phyloP scores from a whole-genome alignment of 2,797 vertebrate genomes.

The Oophaga sylvatica region DNA sequence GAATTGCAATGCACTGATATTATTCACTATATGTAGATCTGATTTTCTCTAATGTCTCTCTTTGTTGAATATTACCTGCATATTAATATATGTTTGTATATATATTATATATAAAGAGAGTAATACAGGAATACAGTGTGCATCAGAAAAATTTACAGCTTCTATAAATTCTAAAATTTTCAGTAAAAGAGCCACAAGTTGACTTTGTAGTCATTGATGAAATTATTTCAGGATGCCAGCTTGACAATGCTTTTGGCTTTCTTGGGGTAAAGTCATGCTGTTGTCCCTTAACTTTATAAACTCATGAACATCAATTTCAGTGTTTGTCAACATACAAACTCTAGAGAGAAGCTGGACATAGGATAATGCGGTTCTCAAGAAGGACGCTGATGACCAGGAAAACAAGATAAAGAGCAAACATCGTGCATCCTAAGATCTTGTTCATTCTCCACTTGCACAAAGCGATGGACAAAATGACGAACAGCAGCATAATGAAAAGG shows the following conservation, averaged over 20 bases:
- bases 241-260: conserved; percentile 31
- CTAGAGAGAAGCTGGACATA: conserved; percentile 89
- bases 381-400: conserved; percentile 94
- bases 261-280: conserved; percentile 18
- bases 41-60: conserved; percentile 46
- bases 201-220: conserved; percentile 28
- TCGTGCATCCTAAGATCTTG: conserved; percentile 88
- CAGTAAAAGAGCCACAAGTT: conserved; percentile 31
- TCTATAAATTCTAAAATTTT: conserved; percentile 47
- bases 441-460: conserved; percentile 96
- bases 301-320: conserved; percentile 43
- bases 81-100: conserved; percentile 44
- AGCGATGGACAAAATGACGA: conserved; percentile 94
- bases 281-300: background rate
- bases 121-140: conserved; percentile 54
- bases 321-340: conserved; percentile 52
- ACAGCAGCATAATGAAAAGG: conserved; percentile 98
- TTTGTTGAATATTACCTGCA: conserved; percentile 49
- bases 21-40: conserved; percentile 36
- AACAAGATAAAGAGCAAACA: conserved; percentile 95
- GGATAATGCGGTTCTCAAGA: conserved; percentile 91
- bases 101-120: conserved; percentile 56
- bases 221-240: conserved; percentile 1
- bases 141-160: conserved; percentile 56
- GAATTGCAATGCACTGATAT: conserved; percentile 35